Conservation (phyloP, 2,888 invertebrate genomes). For the Melanostoma scalare region DNA sequence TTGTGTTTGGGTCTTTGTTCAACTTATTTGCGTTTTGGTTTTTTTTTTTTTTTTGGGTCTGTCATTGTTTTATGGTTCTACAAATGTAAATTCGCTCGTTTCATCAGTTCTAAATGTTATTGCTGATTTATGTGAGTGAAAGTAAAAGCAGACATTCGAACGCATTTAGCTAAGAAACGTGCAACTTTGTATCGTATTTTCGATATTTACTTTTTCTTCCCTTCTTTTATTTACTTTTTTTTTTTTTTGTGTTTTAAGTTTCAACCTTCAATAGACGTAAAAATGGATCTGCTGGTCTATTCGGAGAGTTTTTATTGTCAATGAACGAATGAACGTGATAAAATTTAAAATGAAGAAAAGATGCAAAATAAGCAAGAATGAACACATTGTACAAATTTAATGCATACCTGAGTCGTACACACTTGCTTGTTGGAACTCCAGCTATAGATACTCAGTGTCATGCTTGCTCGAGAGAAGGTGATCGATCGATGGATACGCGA, state of each 20-base stretch:
- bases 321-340: slow-evolving; percentile 49
- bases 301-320: slow-evolving; percentile 44
- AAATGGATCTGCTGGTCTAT: slow-evolving; percentile 23
- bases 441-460: no score
- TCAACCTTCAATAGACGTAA: slow-evolving; percentile 24
- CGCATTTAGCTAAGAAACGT: slow-evolving; percentile 19
- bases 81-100: slow-evolving; percentile 46
- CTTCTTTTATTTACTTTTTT: background rate
- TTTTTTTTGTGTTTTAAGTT: background rate
- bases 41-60: slow-evolving; percentile 9
- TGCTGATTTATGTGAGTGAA: slow-evolving; percentile 54
- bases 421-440: slow-evolving; percentile 11
- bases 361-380: slow-evolving; percentile 21
- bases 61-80: slow-evolving; percentile 1
- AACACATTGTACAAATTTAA: background rate
- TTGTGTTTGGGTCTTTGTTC: slow-evolving; percentile 25
- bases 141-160: slow-evolving; percentile 41
- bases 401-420: background rate
- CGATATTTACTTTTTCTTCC: background rate
- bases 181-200: background rate
- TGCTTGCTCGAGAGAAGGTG: no score
- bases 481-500: no score
- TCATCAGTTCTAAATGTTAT: slow-evolving; percentile 54
- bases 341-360: slow-evolving; percentile 39
- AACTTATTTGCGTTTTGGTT: background rate